Evolutionary conservation across 92 coral and sea anemone species (phyloP).

Genomic region (Palythoa grandiflora): DNA sequence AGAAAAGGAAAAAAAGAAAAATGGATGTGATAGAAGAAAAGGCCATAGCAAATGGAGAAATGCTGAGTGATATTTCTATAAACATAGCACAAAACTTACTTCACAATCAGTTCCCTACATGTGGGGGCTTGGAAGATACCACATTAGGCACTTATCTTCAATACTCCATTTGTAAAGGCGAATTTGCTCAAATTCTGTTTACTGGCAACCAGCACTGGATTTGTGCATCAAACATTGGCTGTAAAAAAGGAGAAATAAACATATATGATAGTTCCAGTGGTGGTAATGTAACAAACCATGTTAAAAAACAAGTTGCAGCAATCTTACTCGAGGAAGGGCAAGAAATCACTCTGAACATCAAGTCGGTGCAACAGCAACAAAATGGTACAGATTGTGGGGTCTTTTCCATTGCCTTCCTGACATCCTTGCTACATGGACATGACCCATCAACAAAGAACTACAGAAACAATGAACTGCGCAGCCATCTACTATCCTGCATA

Average conservation of each 20-base stretch:
- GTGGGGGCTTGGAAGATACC: conserved; percentile 54
- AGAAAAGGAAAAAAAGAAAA: background rate
- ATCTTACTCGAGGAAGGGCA: background rate
- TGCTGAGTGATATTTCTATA: conserved; percentile 41
- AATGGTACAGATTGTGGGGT: conserved; percentile 53
- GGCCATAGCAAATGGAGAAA: background rate
- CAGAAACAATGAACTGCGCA: conserved; percentile 15
- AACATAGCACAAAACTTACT: conserved; percentile 53
- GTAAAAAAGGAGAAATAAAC: conserved; percentile 7
- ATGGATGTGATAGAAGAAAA: background rate
- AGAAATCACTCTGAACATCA: conserved; percentile 11
- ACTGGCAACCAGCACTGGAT: conserved; percentile 54
- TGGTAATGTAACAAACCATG: background rate
- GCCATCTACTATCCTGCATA: conserved; percentile 35
- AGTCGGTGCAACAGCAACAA: conserved; percentile 53
- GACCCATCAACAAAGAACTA: conserved; percentile 6
- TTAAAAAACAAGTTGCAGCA: conserved; percentile 11
- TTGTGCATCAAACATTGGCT: conserved; percentile 34
- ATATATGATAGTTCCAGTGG: conserved; percentile 35
- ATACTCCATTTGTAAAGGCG: conserved; percentile 8
- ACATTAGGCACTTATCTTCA: conserved; percentile 37
- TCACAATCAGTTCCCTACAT: conserved; percentile 9
- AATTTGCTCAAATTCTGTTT: conserved; percentile 52
- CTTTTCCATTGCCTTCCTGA: conserved; percentile 54
- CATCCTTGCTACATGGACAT: conserved; percentile 40